Conservation (phyloP, 2,888 invertebrate species). For the Ceriagrion tenellum region DNA sequence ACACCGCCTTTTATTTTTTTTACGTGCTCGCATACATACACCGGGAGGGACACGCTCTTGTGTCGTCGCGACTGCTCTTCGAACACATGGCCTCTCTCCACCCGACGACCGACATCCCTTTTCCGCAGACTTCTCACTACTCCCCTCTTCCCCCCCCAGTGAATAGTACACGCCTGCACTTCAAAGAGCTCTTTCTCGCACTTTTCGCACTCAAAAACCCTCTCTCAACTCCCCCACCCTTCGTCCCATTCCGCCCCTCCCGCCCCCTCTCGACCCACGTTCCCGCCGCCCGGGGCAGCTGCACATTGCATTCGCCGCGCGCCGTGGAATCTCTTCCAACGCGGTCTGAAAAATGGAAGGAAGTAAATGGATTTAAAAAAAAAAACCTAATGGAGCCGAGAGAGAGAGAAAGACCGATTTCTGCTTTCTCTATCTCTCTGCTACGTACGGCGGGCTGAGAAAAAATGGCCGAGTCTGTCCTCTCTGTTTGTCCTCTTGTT, state of each 20-base stretch:
- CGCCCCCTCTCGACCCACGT: not conserved
- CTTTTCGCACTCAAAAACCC: not conserved
- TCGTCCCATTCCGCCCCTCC: not conserved
- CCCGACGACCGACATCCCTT: not conserved
- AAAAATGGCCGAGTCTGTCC: too few relatives aligned
- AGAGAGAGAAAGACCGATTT: not conserved
- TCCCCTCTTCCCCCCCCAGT: not conserved
- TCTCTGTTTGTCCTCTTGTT: not conserved
- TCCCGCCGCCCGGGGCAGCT: not conserved
- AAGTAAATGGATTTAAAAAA: not conserved
- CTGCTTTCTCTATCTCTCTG: too few relatives aligned
- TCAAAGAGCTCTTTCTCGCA: constrained; percentile 18
- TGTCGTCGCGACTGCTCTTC: not conserved
- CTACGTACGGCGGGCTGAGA: too few relatives aligned
- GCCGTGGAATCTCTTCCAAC: not conserved
- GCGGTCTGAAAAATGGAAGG: not conserved
- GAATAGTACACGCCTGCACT: not conserved
- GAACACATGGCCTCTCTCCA: not conserved
- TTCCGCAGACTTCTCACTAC: not conserved
- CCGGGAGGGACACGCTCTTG: not conserved
- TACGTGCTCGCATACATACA: not conserved
- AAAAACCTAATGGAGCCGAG: too few relatives aligned
- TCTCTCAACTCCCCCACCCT: not conserved
- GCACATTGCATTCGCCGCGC: not conserved
- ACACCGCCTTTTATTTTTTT: not conserved